Evolutionary conservation across 2,113 vertebrate genomes (phyloP).

Genomic region (Mormyrus iriodes): DNA sequence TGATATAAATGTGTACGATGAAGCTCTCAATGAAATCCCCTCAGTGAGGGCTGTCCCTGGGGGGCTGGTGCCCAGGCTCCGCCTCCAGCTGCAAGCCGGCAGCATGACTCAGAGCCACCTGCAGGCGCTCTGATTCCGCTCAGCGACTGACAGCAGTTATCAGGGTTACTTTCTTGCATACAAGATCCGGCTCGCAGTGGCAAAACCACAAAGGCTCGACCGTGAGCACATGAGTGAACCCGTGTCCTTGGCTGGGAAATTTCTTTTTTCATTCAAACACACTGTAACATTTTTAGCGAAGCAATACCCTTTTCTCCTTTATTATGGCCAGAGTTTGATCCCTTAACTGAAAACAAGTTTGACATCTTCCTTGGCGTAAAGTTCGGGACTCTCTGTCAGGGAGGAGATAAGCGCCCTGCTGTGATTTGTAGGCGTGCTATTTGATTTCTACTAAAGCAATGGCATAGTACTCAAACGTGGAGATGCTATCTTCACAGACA

Average conservation of each 20-base stretch:
- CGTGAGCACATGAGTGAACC: slow-evolving; percentile 25
- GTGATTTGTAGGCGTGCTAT: slow-evolving; percentile 58
- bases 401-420: slow-evolving; percentile 44
- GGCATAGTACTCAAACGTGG: slow-evolving; percentile 44
- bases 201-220: slow-evolving; percentile 2
- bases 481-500: slow-evolving; percentile 64
- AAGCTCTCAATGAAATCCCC: not conserved
- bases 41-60: not conserved
- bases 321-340: slow-evolving; percentile 25
- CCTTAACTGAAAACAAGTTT: slow-evolving; percentile 23
- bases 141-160: not conserved
- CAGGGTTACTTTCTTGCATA: not conserved
- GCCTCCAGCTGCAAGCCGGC: slow-evolving; percentile 37
- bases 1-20: not conserved
- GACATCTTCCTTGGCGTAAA: slow-evolving; percentile 21
- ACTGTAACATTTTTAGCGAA: slow-evolving; percentile 30
- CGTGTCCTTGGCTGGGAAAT: slow-evolving; percentile 29
- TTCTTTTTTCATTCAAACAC: slow-evolving; percentile 28
- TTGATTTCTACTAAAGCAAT: slow-evolving; percentile 51
- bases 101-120: slow-evolving; percentile 56
- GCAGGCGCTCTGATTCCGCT: slow-evolving; percentile 22
- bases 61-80: slow-evolving; percentile 35
- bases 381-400: slow-evolving; percentile 50
- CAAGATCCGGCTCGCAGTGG: not conserved
- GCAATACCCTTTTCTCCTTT: slow-evolving; percentile 16